These are phyloP conservation scores for Homarus americanus DNA, from an alignment of 1,140 invertebrate genomes.

Conservation along the genomic window DNA sequence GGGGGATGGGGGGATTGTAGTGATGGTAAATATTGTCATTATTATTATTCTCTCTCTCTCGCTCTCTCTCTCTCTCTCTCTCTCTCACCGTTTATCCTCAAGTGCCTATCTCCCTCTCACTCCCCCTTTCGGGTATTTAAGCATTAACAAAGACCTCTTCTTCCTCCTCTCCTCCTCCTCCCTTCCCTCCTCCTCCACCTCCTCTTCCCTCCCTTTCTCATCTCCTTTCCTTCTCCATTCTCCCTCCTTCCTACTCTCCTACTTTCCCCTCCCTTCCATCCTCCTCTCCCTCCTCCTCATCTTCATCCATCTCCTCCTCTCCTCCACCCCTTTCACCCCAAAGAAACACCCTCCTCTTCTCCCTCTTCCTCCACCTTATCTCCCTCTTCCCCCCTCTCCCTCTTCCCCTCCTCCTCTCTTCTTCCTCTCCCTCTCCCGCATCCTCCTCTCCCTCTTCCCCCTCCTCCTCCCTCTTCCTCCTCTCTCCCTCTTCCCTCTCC, in stretches of 20 bases:
- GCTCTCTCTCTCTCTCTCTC: too few relatives aligned
- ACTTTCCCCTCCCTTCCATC: neutral
- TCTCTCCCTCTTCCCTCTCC: conserved; percentile 8
- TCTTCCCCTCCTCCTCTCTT: conserved; percentile 7
- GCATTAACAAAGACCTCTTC: neutral
- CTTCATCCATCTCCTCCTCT: conserved; percentile 12
- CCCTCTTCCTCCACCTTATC: neutral
- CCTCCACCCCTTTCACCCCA: neutral
- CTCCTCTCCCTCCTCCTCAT: neutral
- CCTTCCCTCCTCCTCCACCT: neutral
- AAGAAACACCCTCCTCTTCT: neutral
- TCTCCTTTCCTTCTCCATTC: neutral
- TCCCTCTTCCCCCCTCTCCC: conserved; percentile 32
- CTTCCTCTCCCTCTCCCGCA: neutral
- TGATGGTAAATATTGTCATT: too few relatives aligned
- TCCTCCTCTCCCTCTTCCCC: neutral
- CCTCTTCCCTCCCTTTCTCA: neutral
- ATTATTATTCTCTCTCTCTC: too few relatives aligned
- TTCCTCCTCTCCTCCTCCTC: neutral
- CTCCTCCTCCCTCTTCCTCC: neutral
- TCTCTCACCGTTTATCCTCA: neutral
- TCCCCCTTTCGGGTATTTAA: neutral
- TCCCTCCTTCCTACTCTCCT: neutral
- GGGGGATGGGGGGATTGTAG: too few relatives aligned
- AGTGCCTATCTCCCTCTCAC: neutral